Percentiles rank a stretch among this genome's conserved stretches.
Evolutionary conservation across 2,113 vertebrate genomes (phyloP).

Genomic region (Synodontis membranacea): DNA sequence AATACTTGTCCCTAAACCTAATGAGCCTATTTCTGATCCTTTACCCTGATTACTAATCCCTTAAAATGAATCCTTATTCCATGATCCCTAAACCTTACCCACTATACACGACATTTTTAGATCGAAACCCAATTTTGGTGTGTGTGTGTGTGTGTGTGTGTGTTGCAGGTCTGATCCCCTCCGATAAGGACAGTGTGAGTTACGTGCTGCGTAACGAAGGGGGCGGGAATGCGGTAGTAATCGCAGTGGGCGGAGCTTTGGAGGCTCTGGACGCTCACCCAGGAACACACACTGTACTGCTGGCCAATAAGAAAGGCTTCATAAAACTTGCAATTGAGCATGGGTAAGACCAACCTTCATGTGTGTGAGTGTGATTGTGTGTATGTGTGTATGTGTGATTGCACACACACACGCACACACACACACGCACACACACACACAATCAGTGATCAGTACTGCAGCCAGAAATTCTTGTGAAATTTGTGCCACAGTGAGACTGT

Average conservation of each 20-base stretch:
- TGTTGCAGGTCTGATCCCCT: slow-evolving; percentile 81
- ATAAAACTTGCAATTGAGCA: slow-evolving; percentile 83
- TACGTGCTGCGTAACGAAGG: slow-evolving; percentile 68
- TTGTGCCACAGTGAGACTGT: background rate
- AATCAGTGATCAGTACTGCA: background rate
- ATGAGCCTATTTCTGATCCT: too few species aligned
- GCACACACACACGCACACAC: too few species aligned
- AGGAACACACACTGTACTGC: slow-evolving; percentile 76
- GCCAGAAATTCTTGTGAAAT: background rate
- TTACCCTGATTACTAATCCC: background rate
- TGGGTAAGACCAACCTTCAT: slow-evolving; percentile 75
- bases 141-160: slow-evolving; percentile 41
- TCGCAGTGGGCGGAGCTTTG: slow-evolving; percentile 83
- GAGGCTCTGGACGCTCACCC: slow-evolving; percentile 88
- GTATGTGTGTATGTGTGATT: background rate
- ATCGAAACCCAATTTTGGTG: background rate
- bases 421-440: too few species aligned
- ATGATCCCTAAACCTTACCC: background rate
- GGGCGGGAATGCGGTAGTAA: slow-evolving; percentile 77
- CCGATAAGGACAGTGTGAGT: slow-evolving; percentile 79
- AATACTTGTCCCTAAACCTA: background rate
- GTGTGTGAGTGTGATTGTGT: slow-evolving; percentile 23
- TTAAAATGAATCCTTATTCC: background rate
- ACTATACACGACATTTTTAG: background rate
- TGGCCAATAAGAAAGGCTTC: slow-evolving; percentile 89